Evolutionary conservation across 2,888 invertebrate species (phyloP).

Genomic region (Tinea trinotella): DNA sequence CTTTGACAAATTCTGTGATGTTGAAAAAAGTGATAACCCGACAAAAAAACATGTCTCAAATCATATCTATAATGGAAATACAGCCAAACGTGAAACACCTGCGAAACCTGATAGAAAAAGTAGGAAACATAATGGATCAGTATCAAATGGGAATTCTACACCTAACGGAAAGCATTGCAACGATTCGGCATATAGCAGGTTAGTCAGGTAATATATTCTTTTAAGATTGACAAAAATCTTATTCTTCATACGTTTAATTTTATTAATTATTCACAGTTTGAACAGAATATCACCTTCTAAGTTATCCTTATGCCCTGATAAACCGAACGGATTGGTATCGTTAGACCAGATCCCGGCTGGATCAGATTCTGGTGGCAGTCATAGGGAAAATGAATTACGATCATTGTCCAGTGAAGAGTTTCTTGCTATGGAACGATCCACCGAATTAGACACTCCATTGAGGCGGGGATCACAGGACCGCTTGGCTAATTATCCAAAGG

Average conservation of each 20-base stretch:
- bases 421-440: constrained; percentile 62
- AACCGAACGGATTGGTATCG: constrained; percentile 46
- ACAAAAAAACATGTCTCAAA: constrained; percentile 38
- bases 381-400: constrained; percentile 48
- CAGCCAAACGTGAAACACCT: constrained; percentile 42
- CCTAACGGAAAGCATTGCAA: constrained; percentile 57
- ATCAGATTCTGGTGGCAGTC: constrained; percentile 49
- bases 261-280: constrained; percentile 35
- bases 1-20: constrained; percentile 62
- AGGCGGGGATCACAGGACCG: constrained; percentile 30
- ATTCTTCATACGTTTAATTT: background rate
- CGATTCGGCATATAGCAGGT: constrained; percentile 92
- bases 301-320: constrained; percentile 52
- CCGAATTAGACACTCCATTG: constrained; percentile 45
- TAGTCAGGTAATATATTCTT: constrained; percentile 62
- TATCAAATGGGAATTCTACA: constrained; percentile 51
- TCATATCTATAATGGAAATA: constrained; percentile 32
- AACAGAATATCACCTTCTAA: constrained; percentile 65
- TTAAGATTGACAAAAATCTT: constrained; percentile 11
- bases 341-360: constrained; percentile 45
- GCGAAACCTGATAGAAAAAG: constrained; percentile 45
- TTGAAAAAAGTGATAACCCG: constrained; percentile 46
- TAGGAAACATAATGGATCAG: constrained; percentile 39
- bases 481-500: constrained; percentile 35
- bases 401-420: constrained; percentile 63